Base-by-base conservation (phyloP, 2,888 invertebrate species). In the Microctonus hyperodae region DNA sequence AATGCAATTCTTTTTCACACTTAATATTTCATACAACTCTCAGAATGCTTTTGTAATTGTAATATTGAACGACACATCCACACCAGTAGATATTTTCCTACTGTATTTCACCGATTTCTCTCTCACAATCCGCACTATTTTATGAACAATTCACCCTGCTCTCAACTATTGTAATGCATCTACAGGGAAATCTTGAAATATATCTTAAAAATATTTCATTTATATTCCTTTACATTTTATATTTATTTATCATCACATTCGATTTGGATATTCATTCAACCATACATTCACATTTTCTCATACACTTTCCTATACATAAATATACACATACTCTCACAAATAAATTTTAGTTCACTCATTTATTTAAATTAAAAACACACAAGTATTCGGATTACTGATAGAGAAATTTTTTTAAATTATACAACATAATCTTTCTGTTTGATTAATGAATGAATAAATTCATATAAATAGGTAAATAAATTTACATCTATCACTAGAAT, bases 121-220 rank as follows among this genome's bases (percentile, higher is more conserved):
- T 44, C n/a, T 16, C 44, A 5, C 44, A 2, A 44, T n/a, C 37
- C 4, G 37, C n/a, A 3, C n/a, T n/a, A n/a, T n/a, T 44, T 60
- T 33, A 31, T 53, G 13, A 58, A 63, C 67, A 67, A 58, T 67
- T 63, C 35, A 67, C 61, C 35, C 31, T 25, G 48, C 51, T 3
- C 28, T 5, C 28, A 35, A 31, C n/a, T 58, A 53, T 51, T 35
- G 40, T 40, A 51, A 69, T 64, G 67, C 73, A 75, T 74, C 79
- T 78, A 72, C 72, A 75, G 77, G 80, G 81, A 81, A 81, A 82
- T 83, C 83, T 79, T 81, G 78, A 82, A 83, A 83, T 83, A 83
- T 83, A 51, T 31, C 61, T 50, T 40, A 53, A 16, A 44, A 44
- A 62, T 67, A 79, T 81, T 82, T 83, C 77, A 78, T 79, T 80